Evolutionary conservation across 1,140 invertebrate genomes (phyloP), one percentile per base, ranked within the genome.

Genomic region (Araneus ventricosus): DNA sequence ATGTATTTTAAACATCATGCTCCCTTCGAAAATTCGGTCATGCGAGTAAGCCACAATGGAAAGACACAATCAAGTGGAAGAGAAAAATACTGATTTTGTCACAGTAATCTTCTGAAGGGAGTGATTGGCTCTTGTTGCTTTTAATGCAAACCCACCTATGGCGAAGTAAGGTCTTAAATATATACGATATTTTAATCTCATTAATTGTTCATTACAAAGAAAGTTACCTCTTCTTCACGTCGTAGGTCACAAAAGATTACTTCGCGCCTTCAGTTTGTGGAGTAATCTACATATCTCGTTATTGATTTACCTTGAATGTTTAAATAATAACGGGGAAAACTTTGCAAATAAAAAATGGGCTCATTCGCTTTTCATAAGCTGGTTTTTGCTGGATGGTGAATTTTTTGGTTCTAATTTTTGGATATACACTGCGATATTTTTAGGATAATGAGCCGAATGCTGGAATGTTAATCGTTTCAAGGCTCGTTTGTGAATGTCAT

Each of bases 161-260:
- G 34, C 14, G 59, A 75, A 37, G 20, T 20, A 14, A 4, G 10
- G 17, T 20, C 63, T 67, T 34, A 75, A 4, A 34, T 63, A 14
- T 30, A 67, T 67, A 14, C 22, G 39, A 45, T 45, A 39, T n/a
- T n/a, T 82, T 82, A 82, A 82, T 82, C 80, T 45, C 39, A 22
- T 52, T 82, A 82, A 82, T 45, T 82, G 80, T 82, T 52, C 80
- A 45, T 41, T 52, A 45, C 22, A 24, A 45, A 82, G 70, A 82
- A 82, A 82, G 37, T 45, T n/a, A 41, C 41, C 10, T 4, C 6
- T 45, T 45, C 4, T 30, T 20, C 70, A 17, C 70, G 30, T 37
- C 30, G 10, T 75, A 17, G 14, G 80, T 24, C 39, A 82, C 39
- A 45, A 41, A 7, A 52, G 80, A 52, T 41, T n/a, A 52, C 24